Conservation (phyloP, 2,113 vertebrate genomes). For the Antechinus flavipes region DNA sequence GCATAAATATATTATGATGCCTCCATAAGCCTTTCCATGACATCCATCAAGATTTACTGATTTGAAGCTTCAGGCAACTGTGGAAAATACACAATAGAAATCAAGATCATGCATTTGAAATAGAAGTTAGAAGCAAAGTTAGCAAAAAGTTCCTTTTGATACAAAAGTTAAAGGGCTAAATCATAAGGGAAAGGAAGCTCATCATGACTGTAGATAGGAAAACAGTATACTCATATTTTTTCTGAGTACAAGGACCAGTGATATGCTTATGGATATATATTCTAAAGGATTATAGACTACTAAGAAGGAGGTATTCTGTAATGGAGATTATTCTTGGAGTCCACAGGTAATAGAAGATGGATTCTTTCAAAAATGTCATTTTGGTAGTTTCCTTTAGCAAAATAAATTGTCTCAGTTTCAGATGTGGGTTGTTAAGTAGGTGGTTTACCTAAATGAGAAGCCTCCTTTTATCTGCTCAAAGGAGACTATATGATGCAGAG, state of each 20-base stretch:
- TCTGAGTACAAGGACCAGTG: background rate
- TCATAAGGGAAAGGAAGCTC: background rate
- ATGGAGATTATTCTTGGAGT: background rate
- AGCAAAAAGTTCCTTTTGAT: background rate
- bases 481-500: background rate
- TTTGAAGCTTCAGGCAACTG: background rate
- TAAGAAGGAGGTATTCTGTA: no score
- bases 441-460: background rate
- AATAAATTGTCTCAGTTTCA: background rate
- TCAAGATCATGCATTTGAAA: background rate
- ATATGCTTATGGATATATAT: background rate
- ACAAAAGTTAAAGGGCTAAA: background rate
- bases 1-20: background rate
- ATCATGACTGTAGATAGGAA: background rate
- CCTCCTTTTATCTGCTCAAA: background rate
- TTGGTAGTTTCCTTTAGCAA: background rate
- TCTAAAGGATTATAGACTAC: background rate
- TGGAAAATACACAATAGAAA: background rate
- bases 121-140: background rate
- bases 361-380: background rate
- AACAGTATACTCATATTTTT: no score
- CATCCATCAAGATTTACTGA: background rate
- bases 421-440: background rate
- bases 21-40: background rate
- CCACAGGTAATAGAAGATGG: background rate